Percentiles rank a stretch among this genome's conserved stretches.
phyloP scores from a whole-genome alignment of 2,797 vertebrate species.

The Taeniopygia guttata region DNA sequence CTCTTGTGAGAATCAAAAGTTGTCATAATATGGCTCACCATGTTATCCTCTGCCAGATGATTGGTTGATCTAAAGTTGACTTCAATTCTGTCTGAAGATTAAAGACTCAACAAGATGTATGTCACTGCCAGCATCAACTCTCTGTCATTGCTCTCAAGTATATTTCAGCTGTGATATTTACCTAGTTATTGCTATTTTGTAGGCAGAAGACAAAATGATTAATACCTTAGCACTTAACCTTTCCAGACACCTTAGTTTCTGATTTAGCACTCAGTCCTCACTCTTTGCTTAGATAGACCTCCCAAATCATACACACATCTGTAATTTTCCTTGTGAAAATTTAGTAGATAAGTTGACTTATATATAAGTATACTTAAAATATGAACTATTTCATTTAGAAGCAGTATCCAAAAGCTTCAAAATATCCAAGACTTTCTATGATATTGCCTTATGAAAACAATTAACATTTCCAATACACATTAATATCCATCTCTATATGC shows the following conservation, averaged over 20 bases:
- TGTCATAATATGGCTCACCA: neutral
- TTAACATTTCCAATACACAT: neutral
- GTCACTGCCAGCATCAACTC: neutral
- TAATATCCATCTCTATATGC: neutral
- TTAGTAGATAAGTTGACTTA: neutral
- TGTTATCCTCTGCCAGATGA: neutral
- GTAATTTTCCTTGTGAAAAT: neutral
- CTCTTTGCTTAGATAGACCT: neutral
- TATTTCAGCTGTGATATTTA: conserved; percentile 6
- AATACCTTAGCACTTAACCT: neutral
- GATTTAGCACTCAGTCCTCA: neutral
- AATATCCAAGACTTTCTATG: neutral
- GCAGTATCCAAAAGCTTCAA: neutral
- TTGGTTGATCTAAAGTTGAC: neutral
- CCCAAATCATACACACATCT: neutral
- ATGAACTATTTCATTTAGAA: neutral
- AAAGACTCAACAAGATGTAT: neutral
- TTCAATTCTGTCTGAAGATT: conserved; percentile 20
- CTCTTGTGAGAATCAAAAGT: neutral
- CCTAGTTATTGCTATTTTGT: neutral
- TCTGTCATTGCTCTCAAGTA: conserved; percentile 6
- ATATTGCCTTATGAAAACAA: neutral
- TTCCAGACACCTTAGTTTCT: neutral
- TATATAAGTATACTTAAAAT: neutral
- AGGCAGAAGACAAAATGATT: neutral